Conservation (phyloP, 2,797 vertebrate genomes). For the Nasua narica region DNA sequence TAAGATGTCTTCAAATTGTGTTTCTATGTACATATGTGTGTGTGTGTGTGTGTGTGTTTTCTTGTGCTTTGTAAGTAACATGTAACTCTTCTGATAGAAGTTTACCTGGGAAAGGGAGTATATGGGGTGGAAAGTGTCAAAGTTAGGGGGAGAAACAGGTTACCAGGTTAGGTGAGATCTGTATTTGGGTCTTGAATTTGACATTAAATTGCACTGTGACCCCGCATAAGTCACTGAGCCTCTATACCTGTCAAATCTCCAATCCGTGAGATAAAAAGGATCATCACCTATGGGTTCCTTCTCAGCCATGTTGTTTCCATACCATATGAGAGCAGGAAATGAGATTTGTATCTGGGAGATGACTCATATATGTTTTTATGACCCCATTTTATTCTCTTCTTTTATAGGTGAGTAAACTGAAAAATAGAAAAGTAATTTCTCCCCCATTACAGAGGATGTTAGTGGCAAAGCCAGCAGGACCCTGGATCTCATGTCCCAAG, state of each 20-base stretch:
- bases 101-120: not conserved
- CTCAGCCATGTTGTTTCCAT: not conserved
- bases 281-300: not conserved
- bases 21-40: not conserved
- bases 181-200: not conserved
- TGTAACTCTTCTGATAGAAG: not conserved
- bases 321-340: not conserved
- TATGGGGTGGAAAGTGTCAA: not conserved
- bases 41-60: not conserved
- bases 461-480: not conserved
- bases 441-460: not conserved
- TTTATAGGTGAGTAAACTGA: not conserved
- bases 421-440: not conserved
- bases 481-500: not conserved
- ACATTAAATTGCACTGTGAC: not conserved
- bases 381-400: not conserved
- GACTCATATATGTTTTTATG: not conserved
- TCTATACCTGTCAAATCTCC: not conserved
- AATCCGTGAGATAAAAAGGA: not conserved
- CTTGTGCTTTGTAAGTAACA: not conserved
- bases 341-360: not conserved
- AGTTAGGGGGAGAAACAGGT: not conserved
- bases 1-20: not conserved
- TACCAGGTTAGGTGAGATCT: not conserved
- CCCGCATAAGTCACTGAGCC: not conserved